Evolutionary conservation across 2,797 vertebrate species (phyloP), one percentile per base, ranked within the genome.

Genomic region (Myiotriccus ornatus): DNA sequence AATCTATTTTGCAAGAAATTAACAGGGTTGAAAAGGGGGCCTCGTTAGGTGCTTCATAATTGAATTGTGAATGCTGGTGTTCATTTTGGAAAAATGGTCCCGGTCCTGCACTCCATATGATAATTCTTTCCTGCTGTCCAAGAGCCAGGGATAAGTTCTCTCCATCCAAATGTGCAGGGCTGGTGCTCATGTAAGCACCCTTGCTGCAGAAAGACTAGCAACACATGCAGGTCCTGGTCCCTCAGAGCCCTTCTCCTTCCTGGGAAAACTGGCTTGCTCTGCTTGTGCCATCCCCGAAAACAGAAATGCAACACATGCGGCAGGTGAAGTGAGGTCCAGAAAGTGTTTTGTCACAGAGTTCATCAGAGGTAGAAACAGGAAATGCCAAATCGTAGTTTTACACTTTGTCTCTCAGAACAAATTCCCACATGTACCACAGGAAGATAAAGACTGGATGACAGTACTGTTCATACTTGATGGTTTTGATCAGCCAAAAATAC

Each of bases 1-100:
- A 94, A 94, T 96, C 85, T 95, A 78, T 97, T 94, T 92, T 65
- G 34, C 25, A 17, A 89, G 43, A 93, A 93, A 53, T 35, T 53
- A 59, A 71, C 1, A 8, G 17, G 8, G 17, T 67, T 75, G 62
- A 74, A 88, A 93, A 77, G 23, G 15, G 6, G 27, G 9, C 53
- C 30, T 78, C 5, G 1, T 77, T 89, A 62, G 49, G 49, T 76
- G 27, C 41, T 47, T 71, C 1, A 0, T 62, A 87, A 87, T 34
- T 57, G 17, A 71, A 32, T 74, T 87, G 41, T 1, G 4, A 89
- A 20, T 5, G 1, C 10, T 84, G 55, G 30, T 20, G 3, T 68
- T 92, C 24, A 3, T 79, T 87, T 81, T 3, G 16, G 39, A 92
- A 81, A 85, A 91, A 52, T 25, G 23, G 60, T 63, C 34, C 44